A percentile compares a stretch with the other conserved stretches of the same genome.
Conservation (phyloP, 2,797 vertebrate genomes). For the Ctenochaetus hawaiiensis region DNA sequence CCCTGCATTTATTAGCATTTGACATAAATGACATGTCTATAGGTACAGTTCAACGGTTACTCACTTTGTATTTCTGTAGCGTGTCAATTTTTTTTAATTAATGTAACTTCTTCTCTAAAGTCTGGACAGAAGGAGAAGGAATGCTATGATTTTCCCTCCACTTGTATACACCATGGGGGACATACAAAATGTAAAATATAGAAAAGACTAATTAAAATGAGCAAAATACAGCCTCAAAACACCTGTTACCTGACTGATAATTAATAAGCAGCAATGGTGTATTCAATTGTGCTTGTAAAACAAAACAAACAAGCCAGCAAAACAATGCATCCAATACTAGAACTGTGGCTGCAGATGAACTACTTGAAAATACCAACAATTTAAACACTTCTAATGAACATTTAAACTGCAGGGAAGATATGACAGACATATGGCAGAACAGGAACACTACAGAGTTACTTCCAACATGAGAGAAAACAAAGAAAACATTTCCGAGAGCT, state of each 20-base stretch:
- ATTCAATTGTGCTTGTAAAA: slow-evolving; percentile 1
- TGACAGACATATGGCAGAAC: background rate
- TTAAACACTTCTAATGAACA: background rate
- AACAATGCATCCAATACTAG: background rate
- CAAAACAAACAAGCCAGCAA: background rate
- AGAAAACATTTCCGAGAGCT: background rate
- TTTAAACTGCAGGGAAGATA: background rate
- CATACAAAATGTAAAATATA: background rate
- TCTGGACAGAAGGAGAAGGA: background rate
- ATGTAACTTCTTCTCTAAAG: background rate
- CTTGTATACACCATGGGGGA: background rate
- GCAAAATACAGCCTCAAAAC: background rate
- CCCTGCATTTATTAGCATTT: background rate
- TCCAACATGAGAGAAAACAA: background rate
- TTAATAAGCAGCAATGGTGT: background rate
- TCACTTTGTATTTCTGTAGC: background rate
- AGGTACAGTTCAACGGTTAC: background rate
- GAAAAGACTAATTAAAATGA: background rate
- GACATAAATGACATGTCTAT: background rate
- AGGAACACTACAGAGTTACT: no score
- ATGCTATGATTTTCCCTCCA: background rate
- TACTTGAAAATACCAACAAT: background rate
- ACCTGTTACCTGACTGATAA: background rate
- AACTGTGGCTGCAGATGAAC: background rate
- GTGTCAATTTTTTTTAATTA: background rate